These are phyloP conservation scores for Echeneis naucrates DNA, from an alignment of 2,797 vertebrate species.

Conservation along the genomic window DNA sequence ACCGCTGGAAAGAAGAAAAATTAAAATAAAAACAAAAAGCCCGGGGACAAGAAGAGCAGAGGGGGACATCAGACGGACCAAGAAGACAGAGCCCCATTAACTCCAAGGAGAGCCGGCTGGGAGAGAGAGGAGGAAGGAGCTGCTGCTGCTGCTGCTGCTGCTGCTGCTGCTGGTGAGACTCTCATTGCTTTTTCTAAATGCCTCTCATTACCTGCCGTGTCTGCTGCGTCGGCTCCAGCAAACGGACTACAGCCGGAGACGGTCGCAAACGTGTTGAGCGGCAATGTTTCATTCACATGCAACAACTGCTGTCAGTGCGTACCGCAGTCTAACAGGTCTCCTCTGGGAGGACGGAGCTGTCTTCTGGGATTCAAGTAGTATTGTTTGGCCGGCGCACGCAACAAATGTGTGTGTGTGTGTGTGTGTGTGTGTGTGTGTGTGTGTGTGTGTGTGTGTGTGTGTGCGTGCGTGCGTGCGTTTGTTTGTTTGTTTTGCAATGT, in stretches of 20 bases:
- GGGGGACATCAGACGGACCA: constrained; percentile 67
- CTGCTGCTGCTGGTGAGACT: too few relatives aligned
- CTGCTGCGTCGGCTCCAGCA: constrained; percentile 27
- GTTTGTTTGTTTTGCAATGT: neutral
- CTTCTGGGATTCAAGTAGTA: constrained; percentile 45
- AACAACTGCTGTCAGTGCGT: constrained; percentile 73
- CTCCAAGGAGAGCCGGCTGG: constrained; percentile 53
- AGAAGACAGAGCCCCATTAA: constrained; percentile 72
- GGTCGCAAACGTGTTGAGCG: constrained; percentile 21
- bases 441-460: neutral
- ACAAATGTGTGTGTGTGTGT: constrained; percentile 21
- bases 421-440: neutral
- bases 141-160: too few relatives aligned
- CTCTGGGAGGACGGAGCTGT: too few relatives aligned
- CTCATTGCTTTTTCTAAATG: constrained; percentile 27
- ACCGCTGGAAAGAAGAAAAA: constrained; percentile 52
- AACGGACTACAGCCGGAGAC: neutral
- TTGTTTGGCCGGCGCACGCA: constrained; percentile 27
- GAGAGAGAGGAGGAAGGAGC: constrained; percentile 42
- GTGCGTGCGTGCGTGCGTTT: neutral
- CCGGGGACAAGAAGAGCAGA: constrained; percentile 65
- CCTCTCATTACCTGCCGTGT: constrained; percentile 41
- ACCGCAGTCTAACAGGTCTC: constrained; percentile 81
- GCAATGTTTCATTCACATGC: constrained; percentile 75
- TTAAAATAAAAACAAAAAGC: constrained; percentile 16